A percentile compares a stretch with the other conserved stretches of the same genome.
Evolutionary conservation across 1,140 invertebrate genomes (phyloP).

Genomic region (Archivesica marissinica): DNA sequence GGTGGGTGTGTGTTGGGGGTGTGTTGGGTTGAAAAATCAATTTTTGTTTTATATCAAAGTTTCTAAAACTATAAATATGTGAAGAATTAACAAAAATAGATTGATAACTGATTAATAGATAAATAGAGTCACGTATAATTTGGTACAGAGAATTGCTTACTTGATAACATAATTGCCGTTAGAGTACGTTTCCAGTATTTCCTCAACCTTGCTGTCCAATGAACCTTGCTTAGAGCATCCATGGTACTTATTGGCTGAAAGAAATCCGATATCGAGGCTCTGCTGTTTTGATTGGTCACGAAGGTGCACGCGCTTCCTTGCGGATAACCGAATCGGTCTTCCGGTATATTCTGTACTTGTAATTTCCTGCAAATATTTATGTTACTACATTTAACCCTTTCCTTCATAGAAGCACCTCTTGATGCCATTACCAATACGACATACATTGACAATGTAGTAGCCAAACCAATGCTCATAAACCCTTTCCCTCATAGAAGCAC

Average conservation of each 20-base stretch:
- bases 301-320: conserved; percentile 75
- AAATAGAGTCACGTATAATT: no score
- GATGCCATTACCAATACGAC: no score
- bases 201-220: conserved; percentile 83
- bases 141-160: no score
- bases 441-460: no score
- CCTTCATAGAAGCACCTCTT: no score
- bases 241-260: conserved; percentile 33
- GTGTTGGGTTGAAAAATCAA: background rate
- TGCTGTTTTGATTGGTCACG: conserved; percentile 77
- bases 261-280: conserved; percentile 77
- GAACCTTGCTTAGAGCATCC: conserved; percentile 77
- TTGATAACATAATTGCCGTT: conserved; percentile 49
- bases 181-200: conserved; percentile 78
- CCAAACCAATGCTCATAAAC: no score
- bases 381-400: no score
- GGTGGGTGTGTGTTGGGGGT: background rate
- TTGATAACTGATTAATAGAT: no score
- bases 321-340: conserved; percentile 77
- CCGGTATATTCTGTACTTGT: conserved; percentile 74
- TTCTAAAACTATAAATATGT: no score
- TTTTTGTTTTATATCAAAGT: background rate
- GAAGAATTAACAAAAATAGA: no score
- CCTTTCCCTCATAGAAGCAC: no score
- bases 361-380: conserved; percentile 84